These are phyloP conservation scores for Batillaria attramentaria DNA, from an alignment of 1,140 invertebrate genomes.

Conservation along the genomic window DNA sequence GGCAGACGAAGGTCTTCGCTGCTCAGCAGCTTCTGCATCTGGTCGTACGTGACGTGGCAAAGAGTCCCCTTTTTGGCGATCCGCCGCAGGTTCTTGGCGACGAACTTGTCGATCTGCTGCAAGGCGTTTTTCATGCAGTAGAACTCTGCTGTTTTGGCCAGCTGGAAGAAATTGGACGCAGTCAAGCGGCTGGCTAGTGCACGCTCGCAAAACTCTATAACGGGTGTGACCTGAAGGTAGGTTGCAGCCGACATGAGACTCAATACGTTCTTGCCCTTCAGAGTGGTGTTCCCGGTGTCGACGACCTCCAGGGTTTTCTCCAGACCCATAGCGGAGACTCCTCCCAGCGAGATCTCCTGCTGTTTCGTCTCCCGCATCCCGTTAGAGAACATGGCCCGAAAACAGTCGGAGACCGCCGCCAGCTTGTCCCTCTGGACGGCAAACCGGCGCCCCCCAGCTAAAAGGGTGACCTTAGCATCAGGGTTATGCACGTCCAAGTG, in stretches of 20 bases:
- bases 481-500: too few species aligned
- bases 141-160: conserved; percentile 71
- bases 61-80: conserved; percentile 69
- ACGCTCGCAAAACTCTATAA: conserved; percentile 71
- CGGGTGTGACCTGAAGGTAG: conserved; percentile 70
- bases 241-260: conserved; percentile 71
- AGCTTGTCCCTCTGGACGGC: conserved; percentile 70
- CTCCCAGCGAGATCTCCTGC: conserved; percentile 70
- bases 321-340: conserved; percentile 68
- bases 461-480: too few species aligned
- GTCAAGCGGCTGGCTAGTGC: conserved; percentile 71
- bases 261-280: conserved; percentile 72
- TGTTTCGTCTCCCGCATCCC: conserved; percentile 70
- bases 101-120: conserved; percentile 71
- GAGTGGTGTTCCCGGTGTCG: conserved; percentile 69
- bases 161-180: conserved; percentile 71
- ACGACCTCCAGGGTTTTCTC: conserved; percentile 71
- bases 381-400: conserved; percentile 71
- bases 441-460: conserved; percentile 63
- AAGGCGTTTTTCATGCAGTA: conserved; percentile 72
- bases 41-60: conserved; percentile 69
- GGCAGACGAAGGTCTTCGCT: conserved; percentile 63
- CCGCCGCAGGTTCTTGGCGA: conserved; percentile 70
- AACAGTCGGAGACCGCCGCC: conserved; percentile 71
- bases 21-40: conserved; percentile 69